Evolutionary conservation across 2,113 vertebrate genomes (phyloP), one percentile per base, ranked within the genome.

Genomic region (Bufo gargarizans): DNA sequence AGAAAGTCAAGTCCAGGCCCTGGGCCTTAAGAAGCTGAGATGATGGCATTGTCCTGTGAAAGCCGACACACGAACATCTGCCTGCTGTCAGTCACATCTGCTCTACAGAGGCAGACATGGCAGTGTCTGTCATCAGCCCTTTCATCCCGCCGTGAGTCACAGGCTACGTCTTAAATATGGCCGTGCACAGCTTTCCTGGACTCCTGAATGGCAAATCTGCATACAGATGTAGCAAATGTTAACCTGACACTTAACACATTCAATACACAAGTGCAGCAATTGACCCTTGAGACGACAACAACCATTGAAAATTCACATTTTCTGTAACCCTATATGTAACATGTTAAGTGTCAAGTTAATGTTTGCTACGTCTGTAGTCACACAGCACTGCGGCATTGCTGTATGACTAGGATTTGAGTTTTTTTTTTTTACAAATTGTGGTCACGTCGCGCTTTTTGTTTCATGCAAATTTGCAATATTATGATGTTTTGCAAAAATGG

Each of bases 1-100:
- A 84, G 81, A 88, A 33, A 88, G 72, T 89, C 56, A 14, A 76
- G 79, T 58, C 49, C 45, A 53, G 50, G 8, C 56, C 53, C n/a
- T 33, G 10, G 19, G 53, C 59, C 17, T 1, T 53, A 74, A 59
- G 47, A 63, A 22, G 45, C 67, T 88, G 56, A 63, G 71, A 65
- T 88, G 56, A 65, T 9, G 3, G 49, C 17, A 33, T 19, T 45
- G 80, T 19, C 56, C 55, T 20, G 71, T 88, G 50, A 77, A 65
- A 65, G 67, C 12, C n/a, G 45, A 83, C 77, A 67, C 85, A 56
- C 50, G 50, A 2, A 88, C 74, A 78, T 63, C 85, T 59, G 71
- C 63, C 72, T 45, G 61, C 11, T 67, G 77, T 56, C n/a, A 78
- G 11, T 69, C 19, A 65, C 86, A 88, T 61, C 78, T 76, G 86